These are phyloP conservation scores for Lytechinus pictus DNA, from an alignment of 35 echinoderm and acorn worm species.

Conservation along the genomic window DNA sequence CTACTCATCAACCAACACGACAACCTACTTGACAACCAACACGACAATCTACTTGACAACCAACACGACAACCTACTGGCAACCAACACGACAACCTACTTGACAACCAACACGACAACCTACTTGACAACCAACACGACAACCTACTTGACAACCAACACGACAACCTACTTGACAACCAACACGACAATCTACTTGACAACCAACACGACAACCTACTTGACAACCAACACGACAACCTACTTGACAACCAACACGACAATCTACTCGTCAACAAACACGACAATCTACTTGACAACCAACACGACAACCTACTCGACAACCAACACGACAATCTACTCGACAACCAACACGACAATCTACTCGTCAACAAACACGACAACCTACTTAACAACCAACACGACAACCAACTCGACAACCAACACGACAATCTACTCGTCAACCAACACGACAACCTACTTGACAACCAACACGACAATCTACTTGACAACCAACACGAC, in stretches of 20 bases:
- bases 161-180: background rate
- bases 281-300: too few species aligned
- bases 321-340: too few species aligned
- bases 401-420: too few species aligned
- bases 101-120: background rate
- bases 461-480: too few species aligned
- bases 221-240: background rate
- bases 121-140: background rate
- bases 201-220: background rate
- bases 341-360: too few species aligned
- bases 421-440: too few species aligned
- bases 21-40: background rate
- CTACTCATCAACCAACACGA: background rate
- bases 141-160: background rate
- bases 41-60: background rate
- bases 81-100: background rate
- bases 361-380: too few species aligned
- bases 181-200: background rate
- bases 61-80: too few species aligned
- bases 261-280: background rate
- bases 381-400: too few species aligned
- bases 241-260: background rate
- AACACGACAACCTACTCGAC: too few species aligned
- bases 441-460: too few species aligned
- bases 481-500: too few species aligned